phyloP scores from a whole-genome alignment of 2,797 vertebrate genomes.

The Rhadinocentrus ornatus region DNA sequence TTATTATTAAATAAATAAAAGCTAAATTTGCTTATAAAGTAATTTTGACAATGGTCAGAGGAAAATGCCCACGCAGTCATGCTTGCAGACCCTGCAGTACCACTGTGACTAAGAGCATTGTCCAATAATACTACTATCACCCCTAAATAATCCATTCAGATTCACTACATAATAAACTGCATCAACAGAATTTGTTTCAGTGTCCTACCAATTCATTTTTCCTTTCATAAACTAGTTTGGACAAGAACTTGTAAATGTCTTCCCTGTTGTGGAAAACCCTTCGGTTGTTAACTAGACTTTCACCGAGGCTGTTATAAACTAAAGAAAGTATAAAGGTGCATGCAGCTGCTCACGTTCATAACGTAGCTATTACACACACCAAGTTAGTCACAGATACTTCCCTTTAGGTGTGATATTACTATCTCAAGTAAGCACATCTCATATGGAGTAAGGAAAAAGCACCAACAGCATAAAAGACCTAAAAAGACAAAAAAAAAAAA shows the following conservation, averaged over 20 bases:
- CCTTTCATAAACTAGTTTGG: background rate
- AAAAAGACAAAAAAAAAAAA: background rate
- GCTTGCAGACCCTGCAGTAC: background rate
- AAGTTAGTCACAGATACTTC: background rate
- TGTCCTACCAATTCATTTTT: background rate
- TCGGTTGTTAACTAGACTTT: background rate
- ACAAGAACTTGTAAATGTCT: background rate
- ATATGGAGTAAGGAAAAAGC: too few species aligned
- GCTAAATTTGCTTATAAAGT: too few species aligned
- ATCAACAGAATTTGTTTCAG: background rate
- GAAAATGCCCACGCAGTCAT: background rate
- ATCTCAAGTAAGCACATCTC: too few species aligned
- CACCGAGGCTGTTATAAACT: background rate
- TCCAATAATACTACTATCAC: background rate
- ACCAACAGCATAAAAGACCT: background rate
- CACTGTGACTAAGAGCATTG: background rate
- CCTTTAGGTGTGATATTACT: too few species aligned
- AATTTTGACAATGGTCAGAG: background rate
- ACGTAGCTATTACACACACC: background rate
- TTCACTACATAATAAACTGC: background rate
- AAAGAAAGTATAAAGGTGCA: background rate
- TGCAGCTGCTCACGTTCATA: slow-evolving; percentile 17
- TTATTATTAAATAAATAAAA: too few species aligned
- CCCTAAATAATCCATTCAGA: too few species aligned
- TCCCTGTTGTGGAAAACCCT: slow-evolving; percentile 2